A percentile compares a stretch with the other conserved stretches of the same genome.
Evolutionary conservation across 2,113 vertebrate species (phyloP).

Genomic region (Semnornis frantzii): DNA sequence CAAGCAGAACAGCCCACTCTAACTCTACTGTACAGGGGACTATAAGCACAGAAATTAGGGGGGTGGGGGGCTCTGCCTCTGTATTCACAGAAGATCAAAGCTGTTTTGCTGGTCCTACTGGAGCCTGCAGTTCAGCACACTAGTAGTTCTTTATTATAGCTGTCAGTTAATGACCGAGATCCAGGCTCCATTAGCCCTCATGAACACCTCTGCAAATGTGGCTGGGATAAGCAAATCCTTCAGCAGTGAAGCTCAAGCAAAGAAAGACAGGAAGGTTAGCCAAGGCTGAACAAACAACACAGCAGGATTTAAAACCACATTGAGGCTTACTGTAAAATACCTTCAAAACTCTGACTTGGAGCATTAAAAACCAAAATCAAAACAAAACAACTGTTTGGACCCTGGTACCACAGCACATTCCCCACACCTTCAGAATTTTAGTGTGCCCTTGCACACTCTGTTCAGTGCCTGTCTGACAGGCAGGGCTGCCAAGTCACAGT

Average conservation of each 20-base stretch:
- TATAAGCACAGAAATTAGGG: fast-evolving
- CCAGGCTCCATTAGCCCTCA: background rate
- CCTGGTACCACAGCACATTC: background rate
- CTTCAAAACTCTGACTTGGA: background rate
- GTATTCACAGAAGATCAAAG: background rate
- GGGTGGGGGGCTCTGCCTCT: background rate
- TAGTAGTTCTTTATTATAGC: background rate
- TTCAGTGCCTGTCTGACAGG: background rate
- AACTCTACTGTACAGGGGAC: background rate
- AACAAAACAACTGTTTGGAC: background rate
- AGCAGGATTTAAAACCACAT: background rate
- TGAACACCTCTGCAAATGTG: background rate
- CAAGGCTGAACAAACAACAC: background rate
- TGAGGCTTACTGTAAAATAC: background rate
- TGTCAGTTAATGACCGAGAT: background rate
- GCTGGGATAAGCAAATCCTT: background rate
- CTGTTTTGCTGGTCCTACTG: background rate
- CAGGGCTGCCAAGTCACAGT: background rate
- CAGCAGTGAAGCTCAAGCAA: background rate
- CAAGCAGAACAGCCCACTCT: background rate
- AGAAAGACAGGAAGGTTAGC: conserved; percentile 2
- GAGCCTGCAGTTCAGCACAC: background rate
- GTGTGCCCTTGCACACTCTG: background rate
- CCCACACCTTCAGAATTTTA: background rate
- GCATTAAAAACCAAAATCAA: background rate